These are phyloP conservation scores for Xenus cinereus DNA, from an alignment of 2,113 vertebrate genomes.

Conservation along the genomic window DNA sequence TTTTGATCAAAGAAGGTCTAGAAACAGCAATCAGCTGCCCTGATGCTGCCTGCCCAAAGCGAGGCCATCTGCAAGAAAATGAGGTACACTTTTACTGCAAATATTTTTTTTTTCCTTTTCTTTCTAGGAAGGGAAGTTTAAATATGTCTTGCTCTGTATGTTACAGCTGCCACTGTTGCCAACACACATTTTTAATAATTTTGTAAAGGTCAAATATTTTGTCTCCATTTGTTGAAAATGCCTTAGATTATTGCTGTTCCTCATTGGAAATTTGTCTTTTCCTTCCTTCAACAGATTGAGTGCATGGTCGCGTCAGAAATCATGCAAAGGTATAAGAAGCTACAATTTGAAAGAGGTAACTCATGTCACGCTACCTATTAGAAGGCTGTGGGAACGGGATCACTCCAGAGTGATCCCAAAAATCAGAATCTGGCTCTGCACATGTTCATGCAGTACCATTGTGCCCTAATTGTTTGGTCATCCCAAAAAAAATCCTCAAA, in stretches of 20 bases:
- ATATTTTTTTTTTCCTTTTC: background rate
- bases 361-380: background rate
- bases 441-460: background rate
- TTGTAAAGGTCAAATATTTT: background rate
- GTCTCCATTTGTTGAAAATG: background rate
- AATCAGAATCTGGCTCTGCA: background rate
- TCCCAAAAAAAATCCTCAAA: background rate
- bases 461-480: background rate
- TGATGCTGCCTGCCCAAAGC: conserved; percentile 93
- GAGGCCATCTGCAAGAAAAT: conserved; percentile 92
- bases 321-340: conserved; percentile 96
- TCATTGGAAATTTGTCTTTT: background rate
- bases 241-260: background rate
- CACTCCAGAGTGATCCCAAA: background rate
- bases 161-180: background rate
- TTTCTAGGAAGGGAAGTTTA: background rate
- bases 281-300: conserved; percentile 83
- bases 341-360: conserved; percentile 96
- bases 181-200: background rate
- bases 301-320: conserved; percentile 95
- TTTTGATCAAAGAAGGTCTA: conserved; percentile 96
- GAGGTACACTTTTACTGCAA: conserved; percentile 77
- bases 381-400: background rate
- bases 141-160: background rate
- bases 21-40: conserved; percentile 97